A percentile compares a stretch with the other conserved stretches of the same genome.
Conservation (phyloP, 2,797 vertebrate genomes). For the Lepilemur septentrionalis region DNA sequence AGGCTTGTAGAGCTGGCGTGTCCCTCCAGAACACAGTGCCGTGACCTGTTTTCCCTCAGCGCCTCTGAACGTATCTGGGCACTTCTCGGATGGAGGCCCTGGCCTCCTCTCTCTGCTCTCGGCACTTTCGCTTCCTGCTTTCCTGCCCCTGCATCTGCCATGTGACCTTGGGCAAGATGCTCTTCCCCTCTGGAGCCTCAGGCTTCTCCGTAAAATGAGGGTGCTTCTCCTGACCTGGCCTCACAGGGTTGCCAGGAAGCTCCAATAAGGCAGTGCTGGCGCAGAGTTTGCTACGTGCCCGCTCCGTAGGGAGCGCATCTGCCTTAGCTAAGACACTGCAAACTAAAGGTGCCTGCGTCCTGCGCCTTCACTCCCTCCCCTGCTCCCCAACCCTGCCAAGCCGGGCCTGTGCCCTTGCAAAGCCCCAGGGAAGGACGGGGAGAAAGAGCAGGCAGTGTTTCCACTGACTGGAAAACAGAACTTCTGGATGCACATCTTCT, state of each 20-base stretch:
- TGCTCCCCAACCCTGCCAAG: not conserved
- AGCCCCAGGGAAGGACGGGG: not conserved
- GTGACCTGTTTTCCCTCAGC: not conserved
- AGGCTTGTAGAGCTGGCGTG: not conserved
- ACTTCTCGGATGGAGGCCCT: not conserved
- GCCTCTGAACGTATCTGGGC: not conserved
- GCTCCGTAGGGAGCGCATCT: not conserved
- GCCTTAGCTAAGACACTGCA: not conserved
- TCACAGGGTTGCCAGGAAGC: not conserved
- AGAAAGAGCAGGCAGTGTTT: not conserved
- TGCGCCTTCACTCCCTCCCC: not conserved
- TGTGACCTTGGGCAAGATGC: not conserved
- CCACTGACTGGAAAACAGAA: not conserved
- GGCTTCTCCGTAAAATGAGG: not conserved
- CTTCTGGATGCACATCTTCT: not conserved
- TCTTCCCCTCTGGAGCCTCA: not conserved
- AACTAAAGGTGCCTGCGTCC: not conserved
- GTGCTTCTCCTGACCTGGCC: not conserved
- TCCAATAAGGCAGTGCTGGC: accelerated
- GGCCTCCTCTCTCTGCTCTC: not conserved
- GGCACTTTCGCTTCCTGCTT: not conserved
- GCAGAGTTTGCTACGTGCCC: accelerated
- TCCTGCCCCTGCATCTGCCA: not conserved
- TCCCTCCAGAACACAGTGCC: not conserved
- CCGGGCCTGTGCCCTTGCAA: not conserved